phyloP scores from a whole-genome alignment of 2,113 vertebrate genomes.

The Rhinolophus ferrumequinum region DNA sequence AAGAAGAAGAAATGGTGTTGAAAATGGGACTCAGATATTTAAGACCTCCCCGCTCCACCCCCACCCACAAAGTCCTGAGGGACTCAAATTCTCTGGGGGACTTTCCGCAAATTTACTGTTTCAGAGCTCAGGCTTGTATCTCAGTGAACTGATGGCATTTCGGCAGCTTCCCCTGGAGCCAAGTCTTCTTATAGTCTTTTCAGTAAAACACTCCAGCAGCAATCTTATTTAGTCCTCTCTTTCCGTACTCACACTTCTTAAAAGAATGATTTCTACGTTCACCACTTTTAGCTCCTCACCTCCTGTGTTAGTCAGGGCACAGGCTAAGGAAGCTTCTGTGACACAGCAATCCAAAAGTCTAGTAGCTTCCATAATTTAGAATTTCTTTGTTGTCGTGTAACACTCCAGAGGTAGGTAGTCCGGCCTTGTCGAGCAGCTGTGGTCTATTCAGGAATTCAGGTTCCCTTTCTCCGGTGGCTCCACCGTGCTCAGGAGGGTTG shows the following conservation, averaged over 20 bases:
- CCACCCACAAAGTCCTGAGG: not conserved
- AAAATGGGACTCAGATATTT: not conserved
- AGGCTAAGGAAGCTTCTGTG: not conserved
- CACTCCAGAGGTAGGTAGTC: not conserved
- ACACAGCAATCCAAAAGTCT: conserved; percentile 27
- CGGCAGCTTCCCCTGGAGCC: not conserved
- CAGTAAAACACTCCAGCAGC: not conserved
- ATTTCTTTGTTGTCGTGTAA: not conserved
- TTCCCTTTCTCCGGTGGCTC: not conserved
- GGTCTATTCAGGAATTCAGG: not conserved
- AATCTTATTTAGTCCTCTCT: conserved; percentile 50
- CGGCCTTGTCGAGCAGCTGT: not conserved
- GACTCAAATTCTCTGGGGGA: not conserved
- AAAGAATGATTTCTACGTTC: conserved; percentile 35
- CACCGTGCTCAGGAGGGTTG: not conserved
- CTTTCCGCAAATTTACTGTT: not conserved
- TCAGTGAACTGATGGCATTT: not conserved
- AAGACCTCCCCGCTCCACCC: not conserved
- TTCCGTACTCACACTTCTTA: conserved; percentile 6
- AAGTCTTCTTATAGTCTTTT: conserved; percentile 33
- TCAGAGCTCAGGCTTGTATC: not conserved
- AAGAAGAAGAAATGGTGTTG: not conserved
- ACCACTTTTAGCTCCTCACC: conserved; percentile 22
- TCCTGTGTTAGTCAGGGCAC: conserved; percentile 47
- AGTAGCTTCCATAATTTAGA: not conserved